A percentile compares a stretch with the other conserved stretches of the same genome.
phyloP scores from a whole-genome alignment of 2,797 vertebrate genomes.

The Acipenser transmontanus region DNA sequence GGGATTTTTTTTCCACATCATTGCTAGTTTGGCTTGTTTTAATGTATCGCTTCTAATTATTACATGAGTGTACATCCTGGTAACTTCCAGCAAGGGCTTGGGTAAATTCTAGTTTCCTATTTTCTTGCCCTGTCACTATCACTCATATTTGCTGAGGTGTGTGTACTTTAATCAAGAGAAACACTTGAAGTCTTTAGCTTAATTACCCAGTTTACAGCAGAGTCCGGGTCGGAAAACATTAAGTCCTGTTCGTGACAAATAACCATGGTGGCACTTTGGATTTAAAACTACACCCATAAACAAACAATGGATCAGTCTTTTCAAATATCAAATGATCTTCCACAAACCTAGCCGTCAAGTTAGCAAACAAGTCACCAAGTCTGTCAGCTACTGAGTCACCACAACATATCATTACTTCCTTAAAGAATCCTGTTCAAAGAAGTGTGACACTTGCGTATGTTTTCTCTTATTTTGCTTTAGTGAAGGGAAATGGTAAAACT shows the following conservation, averaged over 20 bases:
- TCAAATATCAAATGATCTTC: background rate
- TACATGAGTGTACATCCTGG: too few species aligned
- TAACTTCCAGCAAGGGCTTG: too few species aligned
- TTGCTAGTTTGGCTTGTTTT: too few species aligned
- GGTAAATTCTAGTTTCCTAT: background rate
- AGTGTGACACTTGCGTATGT: too few species aligned
- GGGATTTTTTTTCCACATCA: too few species aligned
- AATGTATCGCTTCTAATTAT: too few species aligned
- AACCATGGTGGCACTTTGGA: background rate
- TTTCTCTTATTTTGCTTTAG: too few species aligned
- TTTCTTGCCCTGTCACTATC: background rate
- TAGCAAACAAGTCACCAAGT: background rate
- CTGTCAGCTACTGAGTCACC: background rate
- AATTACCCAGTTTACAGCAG: background rate
- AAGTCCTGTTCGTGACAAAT: background rate
- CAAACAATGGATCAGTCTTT: background rate
- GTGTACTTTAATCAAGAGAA: background rate
- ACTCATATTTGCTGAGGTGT: background rate
- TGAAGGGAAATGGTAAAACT: too few species aligned
- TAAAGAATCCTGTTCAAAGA: background rate
- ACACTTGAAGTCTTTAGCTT: background rate
- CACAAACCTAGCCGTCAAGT: background rate
- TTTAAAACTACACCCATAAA: background rate
- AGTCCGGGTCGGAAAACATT: background rate
- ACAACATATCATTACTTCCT: background rate